Percentiles rank a stretch among this genome's conserved stretches.
These are phyloP conservation scores for Plebejus anna DNA, from an alignment of 2,888 invertebrate species.

Conservation along the genomic window DNA sequence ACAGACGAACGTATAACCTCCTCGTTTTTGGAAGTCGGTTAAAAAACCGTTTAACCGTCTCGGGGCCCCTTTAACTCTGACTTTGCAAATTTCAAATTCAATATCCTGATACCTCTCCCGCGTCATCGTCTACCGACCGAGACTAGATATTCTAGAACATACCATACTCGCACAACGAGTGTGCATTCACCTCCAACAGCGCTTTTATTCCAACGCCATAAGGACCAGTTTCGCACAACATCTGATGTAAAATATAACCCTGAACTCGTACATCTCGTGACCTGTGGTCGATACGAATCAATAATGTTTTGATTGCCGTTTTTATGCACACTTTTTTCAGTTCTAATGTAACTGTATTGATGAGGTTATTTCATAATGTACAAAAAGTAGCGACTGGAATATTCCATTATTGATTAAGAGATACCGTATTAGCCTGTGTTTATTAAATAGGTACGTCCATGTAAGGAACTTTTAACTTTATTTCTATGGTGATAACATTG, in stretches of 20 bases:
- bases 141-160: not conserved
- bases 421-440: too few species aligned
- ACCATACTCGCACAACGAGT: not conserved
- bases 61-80: too few species aligned
- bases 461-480: not conserved
- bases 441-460: too few species aligned
- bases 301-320: not conserved
- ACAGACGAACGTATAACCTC: too few species aligned
- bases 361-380: not conserved
- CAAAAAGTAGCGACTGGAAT: not conserved
- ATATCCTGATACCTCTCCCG: not conserved
- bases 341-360: not conserved
- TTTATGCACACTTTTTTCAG: not conserved
- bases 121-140: constrained; percentile 8
- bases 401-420: not conserved
- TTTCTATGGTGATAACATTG: too few species aligned
- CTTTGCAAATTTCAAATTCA: not conserved
- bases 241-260: not conserved
- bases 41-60: too few species aligned
- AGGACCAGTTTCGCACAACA: not conserved
- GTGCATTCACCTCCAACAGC: not conserved
- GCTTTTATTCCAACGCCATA: not conserved
- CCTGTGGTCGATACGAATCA: not conserved
- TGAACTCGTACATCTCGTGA: not conserved
- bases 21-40: too few species aligned